Evolutionary conservation across 2,888 invertebrate species (phyloP), one percentile per base, ranked within the genome.

Genomic region (Merodon equestris): DNA sequence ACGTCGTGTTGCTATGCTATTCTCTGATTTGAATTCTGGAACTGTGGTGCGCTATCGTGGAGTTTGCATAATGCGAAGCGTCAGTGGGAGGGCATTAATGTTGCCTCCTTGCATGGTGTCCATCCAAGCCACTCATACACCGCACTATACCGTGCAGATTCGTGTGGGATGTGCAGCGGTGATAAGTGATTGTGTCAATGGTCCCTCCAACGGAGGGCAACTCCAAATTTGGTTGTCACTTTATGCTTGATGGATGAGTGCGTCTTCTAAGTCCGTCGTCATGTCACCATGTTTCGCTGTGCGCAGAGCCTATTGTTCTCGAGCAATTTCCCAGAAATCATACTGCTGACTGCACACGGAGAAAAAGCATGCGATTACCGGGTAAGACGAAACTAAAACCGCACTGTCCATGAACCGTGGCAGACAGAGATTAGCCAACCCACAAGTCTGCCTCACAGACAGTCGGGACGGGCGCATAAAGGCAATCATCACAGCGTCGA

Each of bases 121-220:
- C 73, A 61, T 54, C 19, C 57, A 48, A 47, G 10, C 53, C 44
- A 10, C 40, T 45, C 40, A n/a, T 10, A 40, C 40, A 40, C n/a
- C n/a, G n/a, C n/a, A n/a, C n/a, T n/a, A n/a, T 64, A 27, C 27
- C n/a, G n/a, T n/a, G n/a, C n/a, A n/a, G 7, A 27, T 27, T 27
- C 27, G 64, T 74, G 79, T 79, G 79, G 74, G 79, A 70, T 56
- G 73, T 73, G 54, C 42, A 19, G 61, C 40, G 38, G 67, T 74
- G 79, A 79, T 79, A 79, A 79, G 79, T 79, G 74, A 79, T 70
- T 74, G 63, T 79, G 79, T 79, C 79, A 79, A 79, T 79, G 42
- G 12, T 12, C n/a, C 12, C 1, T 13, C 0, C 18, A 54, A 48
- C 45, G 15, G 45, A 47, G 47, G 47, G 56, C 67, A 40, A 58